These are phyloP conservation scores for Blastobasis lacticolella DNA, from an alignment of 2,888 invertebrate species.

Conservation along the genomic window DNA sequence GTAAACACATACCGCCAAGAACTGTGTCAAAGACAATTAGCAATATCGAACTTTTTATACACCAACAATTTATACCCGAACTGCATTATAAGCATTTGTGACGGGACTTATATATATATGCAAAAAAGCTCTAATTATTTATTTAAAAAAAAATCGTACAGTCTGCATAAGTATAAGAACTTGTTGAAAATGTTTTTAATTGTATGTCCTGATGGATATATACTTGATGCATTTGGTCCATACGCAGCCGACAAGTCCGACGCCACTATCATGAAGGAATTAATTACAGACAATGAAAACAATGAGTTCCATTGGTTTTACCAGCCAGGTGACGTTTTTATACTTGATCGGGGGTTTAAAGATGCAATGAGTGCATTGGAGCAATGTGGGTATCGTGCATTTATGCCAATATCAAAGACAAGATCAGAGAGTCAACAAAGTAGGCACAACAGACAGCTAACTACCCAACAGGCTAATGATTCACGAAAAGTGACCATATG, in stretches of 20 bases:
- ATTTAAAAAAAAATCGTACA: slow-evolving; percentile 5
- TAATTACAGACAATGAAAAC: neutral
- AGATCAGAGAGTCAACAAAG: no score
- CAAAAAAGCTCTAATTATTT: slow-evolving; percentile 4
- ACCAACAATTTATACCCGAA: neutral
- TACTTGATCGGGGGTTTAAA: no score
- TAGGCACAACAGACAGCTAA: no score
- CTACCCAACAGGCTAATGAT: neutral
- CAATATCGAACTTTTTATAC: neutral
- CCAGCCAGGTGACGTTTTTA: neutral
- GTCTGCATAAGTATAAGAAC: slow-evolving; percentile 3
- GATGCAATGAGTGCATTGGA: no score
- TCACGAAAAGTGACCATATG: neutral
- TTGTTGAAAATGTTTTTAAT: slow-evolving; percentile 1
- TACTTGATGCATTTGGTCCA: neutral
- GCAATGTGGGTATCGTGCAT: no score
- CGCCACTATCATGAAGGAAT: neutral
- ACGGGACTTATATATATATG: slow-evolving; percentile 4
- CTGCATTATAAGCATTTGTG: neutral
- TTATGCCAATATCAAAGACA: no score
- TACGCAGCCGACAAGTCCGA: neutral
- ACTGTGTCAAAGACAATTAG: neutral
- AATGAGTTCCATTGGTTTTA: neutral
- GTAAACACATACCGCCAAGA: neutral
- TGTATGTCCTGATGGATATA: neutral